Evolutionary conservation across 2,113 vertebrate genomes (phyloP), one percentile per base, ranked within the genome.

Genomic region (Muscicapa adusta): DNA sequence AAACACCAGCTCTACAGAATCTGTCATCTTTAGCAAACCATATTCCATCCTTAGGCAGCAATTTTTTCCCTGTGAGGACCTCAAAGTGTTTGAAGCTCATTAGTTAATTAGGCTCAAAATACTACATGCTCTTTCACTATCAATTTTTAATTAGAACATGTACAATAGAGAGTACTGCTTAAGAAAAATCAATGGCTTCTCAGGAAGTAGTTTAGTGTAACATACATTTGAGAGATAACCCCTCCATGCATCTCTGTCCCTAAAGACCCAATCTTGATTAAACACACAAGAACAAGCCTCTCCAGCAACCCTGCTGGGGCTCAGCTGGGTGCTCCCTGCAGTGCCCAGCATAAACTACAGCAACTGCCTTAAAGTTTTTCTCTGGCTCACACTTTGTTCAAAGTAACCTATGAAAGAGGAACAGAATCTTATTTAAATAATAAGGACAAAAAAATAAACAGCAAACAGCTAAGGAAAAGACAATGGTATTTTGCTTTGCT

Each of bases 91-190:
- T 82, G 66, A 88, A 85, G 51, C 29, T 16, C 50, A 6, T 89
- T 65, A 60, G 66, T 82, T 89, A 95, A 95, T 94, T 92, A 96
- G 90, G 70, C 67, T 75, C 58, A 73, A 82, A 89, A 66, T 34
- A 54, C 40, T 81, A 45, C 56, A 42, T n/a, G 56, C 56, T 73
- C 73, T 85, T 93, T 83, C 81, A 47, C 56, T 43, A 94, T 96
- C 58, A 92, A 76, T 96, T 93, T 96, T 96, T 96, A 94, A 96
- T 95, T 94, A 93, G 87, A 93, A 83, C 71, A 73, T 22, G 82
- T 85, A 76, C 85, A 71, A 48, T 14, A 36, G 89, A 89, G 94
- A 97, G 38, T 11, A 45, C 78, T 83, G 71, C 89, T 96, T 89
- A 67, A 73, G 82, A 67, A 92, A 92, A 93, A 93, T 72, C 93